A percentile compares a stretch with the other conserved stretches of the same genome.
phyloP scores from a whole-genome alignment of 2,113 vertebrate genomes.

The Scytalopus superciliaris region DNA sequence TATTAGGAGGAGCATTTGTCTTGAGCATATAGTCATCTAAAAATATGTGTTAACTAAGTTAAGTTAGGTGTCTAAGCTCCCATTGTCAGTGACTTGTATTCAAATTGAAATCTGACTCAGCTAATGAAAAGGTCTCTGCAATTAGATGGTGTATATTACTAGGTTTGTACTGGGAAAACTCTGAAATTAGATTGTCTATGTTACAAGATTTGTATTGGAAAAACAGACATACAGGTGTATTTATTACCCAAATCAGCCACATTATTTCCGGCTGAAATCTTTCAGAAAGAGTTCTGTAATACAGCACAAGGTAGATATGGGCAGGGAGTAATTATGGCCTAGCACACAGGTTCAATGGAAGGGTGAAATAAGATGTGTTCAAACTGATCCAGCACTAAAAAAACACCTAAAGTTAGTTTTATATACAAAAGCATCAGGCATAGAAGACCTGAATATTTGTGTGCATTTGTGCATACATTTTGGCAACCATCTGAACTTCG shows the following conservation, averaged over 20 bases:
- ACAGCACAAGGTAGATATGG: neutral
- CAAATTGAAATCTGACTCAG: neutral
- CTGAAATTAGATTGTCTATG: neutral
- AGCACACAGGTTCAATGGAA: neutral
- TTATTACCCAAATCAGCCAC: neutral
- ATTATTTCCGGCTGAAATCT: neutral
- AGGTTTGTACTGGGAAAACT: neutral
- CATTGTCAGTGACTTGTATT: neutral
- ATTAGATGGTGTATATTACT: neutral
- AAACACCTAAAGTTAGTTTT: conserved; percentile 73
- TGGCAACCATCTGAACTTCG: neutral
- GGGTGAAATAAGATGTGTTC: neutral
- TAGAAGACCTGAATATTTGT: neutral
- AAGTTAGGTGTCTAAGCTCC: neutral
- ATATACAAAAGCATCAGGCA: neutral
- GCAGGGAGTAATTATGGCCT: neutral
- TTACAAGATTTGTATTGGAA: neutral
- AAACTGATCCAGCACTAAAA: conserved; percentile 76
- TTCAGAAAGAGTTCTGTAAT: neutral
- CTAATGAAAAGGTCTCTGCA: neutral
- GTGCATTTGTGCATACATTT: rapidly evolving
- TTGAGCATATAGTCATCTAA: neutral
- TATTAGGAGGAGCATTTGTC: neutral
- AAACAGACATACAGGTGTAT: neutral
- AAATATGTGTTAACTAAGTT: neutral